phyloP scores from a whole-genome alignment of 1,140 invertebrate species.

The Drosophila hydei region DNA sequence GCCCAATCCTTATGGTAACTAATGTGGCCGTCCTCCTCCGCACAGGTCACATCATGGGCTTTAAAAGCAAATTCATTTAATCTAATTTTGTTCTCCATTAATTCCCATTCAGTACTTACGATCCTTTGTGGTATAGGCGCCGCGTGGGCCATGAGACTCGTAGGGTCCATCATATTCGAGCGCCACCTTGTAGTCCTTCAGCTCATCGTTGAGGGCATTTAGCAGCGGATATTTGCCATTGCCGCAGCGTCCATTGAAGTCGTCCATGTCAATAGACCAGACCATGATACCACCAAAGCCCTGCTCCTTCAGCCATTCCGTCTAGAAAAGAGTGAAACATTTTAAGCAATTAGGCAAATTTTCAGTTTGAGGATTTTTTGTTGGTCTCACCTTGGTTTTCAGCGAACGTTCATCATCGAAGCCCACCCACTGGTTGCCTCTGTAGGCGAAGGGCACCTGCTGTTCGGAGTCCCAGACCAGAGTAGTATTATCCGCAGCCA shows the following conservation, averaged over 20 bases:
- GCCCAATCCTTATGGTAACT: conserved; percentile 95
- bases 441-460: conserved; percentile 96
- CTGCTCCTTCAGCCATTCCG: conserved; percentile 96
- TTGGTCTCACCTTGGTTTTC: conserved; percentile 92
- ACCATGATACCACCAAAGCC: conserved; percentile 98
- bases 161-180: conserved; percentile 95
- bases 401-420: conserved; percentile 97
- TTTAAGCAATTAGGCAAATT: not conserved
- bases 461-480: conserved; percentile 98
- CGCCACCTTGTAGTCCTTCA: conserved; percentile 92
- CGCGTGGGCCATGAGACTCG: conserved; percentile 88
- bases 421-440: conserved; percentile 96
- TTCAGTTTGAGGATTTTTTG: conserved; percentile 7
- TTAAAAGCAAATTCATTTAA: conserved; percentile 9
- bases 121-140: conserved; percentile 93
- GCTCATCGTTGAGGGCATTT: conserved; percentile 93
- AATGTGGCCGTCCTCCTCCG: conserved; percentile 96
- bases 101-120: conserved; percentile 87
- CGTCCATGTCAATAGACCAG: conserved; percentile 98
- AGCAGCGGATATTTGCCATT: conserved; percentile 95
- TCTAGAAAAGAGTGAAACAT: conserved; percentile 85
- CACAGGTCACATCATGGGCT: conserved; percentile 95
- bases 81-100: too few relatives aligned
- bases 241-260: conserved; percentile 95
- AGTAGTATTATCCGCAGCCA: conserved; percentile 95